A percentile compares a stretch with the other conserved stretches of the same genome.
phyloP scores from a whole-genome alignment of 2,113 vertebrate genomes.

The Callocephalon fimbriatum region DNA sequence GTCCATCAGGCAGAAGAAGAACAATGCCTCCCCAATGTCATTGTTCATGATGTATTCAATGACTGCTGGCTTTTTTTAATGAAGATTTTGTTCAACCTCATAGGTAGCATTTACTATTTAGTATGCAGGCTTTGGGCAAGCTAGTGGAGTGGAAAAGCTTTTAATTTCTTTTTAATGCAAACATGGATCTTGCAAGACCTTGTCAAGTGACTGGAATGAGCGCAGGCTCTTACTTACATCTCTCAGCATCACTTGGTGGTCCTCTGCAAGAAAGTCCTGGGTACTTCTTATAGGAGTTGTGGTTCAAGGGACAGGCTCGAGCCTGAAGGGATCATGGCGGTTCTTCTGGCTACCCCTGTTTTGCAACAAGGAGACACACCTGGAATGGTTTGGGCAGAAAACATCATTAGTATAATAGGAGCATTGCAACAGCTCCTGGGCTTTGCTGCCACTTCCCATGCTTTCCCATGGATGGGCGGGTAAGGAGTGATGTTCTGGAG shows the following conservation, averaged over 20 bases:
- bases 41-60: conserved; percentile 54
- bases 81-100: conserved; percentile 49
- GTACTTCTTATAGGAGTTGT: background rate
- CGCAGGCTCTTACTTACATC: background rate
- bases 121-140: conserved; percentile 56
- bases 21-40: conserved; percentile 42
- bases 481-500: background rate
- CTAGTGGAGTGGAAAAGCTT: conserved; percentile 59
- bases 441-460: background rate
- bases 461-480: background rate
- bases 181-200: conserved; percentile 55
- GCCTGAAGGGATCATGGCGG: background rate
- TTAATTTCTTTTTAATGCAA: conserved; percentile 69
- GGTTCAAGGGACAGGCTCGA: background rate
- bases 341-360: background rate
- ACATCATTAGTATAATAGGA: background rate
- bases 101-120: conserved; percentile 44
- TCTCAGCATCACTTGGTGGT: background rate
- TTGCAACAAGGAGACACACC: background rate
- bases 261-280: background rate
- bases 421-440: background rate
- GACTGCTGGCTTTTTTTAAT: conserved; percentile 33
- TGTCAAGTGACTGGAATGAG: background rate
- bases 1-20: conserved; percentile 59
- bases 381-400: background rate